Evolutionary conservation across 1,140 invertebrate genomes (phyloP).

Genomic region (Drosophila auraria): DNA sequence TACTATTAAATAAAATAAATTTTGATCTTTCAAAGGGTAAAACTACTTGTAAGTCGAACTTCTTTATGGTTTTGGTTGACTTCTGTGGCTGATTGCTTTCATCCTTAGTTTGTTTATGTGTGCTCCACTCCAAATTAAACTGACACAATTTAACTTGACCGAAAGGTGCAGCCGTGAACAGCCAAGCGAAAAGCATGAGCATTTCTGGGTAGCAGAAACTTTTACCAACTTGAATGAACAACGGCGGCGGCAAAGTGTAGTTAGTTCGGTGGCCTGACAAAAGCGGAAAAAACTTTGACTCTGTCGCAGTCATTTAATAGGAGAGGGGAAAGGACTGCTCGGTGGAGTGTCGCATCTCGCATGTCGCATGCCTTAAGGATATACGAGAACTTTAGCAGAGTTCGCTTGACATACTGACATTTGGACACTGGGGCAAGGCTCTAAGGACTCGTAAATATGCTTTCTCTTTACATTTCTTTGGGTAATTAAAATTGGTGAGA

Average conservation of each 20-base stretch:
- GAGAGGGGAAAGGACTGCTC: neutral
- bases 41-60: neutral
- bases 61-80: neutral
- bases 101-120: neutral
- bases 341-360: conserved; percentile 19
- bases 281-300: conserved; percentile 21
- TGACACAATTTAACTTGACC: conserved; percentile 53
- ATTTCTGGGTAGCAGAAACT: conserved; percentile 39
- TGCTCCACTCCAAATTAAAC: conserved; percentile 26
- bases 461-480: neutral
- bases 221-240: conserved; percentile 34
- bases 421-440: conserved; percentile 12
- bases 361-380: conserved; percentile 55
- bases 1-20: neutral
- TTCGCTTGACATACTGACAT: conserved; percentile 33
- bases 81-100: neutral
- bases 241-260: conserved; percentile 27
- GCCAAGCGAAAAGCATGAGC: conserved; percentile 22
- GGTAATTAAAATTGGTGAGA: neutral
- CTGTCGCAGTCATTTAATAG: neutral
- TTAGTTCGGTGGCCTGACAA: conserved; percentile 44
- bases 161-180: conserved; percentile 44
- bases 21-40: neutral
- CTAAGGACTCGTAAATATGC: conserved; percentile 1
- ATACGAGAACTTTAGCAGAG: conserved; percentile 50